These are phyloP conservation scores for Tricholaema leucomelas DNA, from an alignment of 2,113 vertebrate species.

Conservation along the genomic window DNA sequence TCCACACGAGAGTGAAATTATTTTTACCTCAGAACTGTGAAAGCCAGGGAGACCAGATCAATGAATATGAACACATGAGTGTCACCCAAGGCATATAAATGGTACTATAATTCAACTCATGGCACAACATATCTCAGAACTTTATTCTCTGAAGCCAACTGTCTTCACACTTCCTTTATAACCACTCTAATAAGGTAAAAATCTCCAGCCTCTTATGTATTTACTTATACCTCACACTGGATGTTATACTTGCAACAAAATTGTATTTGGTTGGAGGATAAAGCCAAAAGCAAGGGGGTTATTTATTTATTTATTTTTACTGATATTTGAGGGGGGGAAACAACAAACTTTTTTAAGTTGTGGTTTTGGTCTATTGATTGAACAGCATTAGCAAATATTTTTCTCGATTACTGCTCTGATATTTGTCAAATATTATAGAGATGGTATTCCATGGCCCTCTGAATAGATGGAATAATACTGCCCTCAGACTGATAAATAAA, in stretches of 20 bases:
- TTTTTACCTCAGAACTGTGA: background rate
- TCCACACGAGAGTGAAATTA: background rate
- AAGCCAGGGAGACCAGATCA: background rate
- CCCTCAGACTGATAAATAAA: background rate
- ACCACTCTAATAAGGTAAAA: background rate
- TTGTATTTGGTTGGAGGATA: background rate
- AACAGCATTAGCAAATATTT: background rate
- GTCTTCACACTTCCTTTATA: background rate
- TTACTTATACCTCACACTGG: background rate
- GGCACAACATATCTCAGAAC: background rate
- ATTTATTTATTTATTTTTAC: background rate
- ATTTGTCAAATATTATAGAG: background rate
- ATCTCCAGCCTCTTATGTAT: background rate
- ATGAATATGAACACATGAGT: background rate
- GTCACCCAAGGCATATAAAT: background rate
- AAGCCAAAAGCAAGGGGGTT: background rate
- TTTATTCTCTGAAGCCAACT: background rate
- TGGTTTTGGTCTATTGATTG: background rate
- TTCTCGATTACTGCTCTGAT: background rate
- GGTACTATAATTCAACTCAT: background rate
- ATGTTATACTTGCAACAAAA: fast-evolving
- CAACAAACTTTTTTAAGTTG: background rate
- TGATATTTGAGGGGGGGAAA: background rate
- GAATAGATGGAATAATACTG: background rate
- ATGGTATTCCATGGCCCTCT: background rate